Percentiles rank a stretch among this genome's conserved stretches.
These are phyloP conservation scores for Melanotaenia maccullochi DNA, from an alignment of 2,797 vertebrate genomes.

Conservation along the genomic window DNA sequence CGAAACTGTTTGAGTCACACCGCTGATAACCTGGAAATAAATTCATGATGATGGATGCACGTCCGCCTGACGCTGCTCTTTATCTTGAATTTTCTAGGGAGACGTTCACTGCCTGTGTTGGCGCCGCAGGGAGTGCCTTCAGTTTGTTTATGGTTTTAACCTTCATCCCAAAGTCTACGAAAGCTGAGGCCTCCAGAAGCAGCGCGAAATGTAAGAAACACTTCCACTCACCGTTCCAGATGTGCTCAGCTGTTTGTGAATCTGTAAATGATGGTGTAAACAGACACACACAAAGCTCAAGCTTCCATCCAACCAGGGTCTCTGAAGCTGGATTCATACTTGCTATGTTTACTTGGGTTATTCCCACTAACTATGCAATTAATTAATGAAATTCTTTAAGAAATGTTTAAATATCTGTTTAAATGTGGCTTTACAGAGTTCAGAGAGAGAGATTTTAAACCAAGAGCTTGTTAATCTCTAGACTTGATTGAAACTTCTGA, in stretches of 20 bases:
- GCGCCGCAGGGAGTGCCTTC: slow-evolving; percentile 80
- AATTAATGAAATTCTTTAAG: too few species aligned
- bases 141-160: slow-evolving; percentile 82
- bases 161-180: slow-evolving; percentile 88
- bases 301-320: background rate
- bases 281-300: background rate
- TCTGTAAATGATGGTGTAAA: background rate
- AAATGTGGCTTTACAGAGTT: too few species aligned
- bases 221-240: background rate
- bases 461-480: background rate
- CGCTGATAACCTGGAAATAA: background rate
- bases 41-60: background rate
- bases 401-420: too few species aligned
- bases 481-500: too few species aligned
- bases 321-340: too few species aligned
- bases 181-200: slow-evolving; percentile 58
- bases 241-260: slow-evolving; percentile 12
- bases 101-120: slow-evolving; percentile 79
- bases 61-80: background rate
- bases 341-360: too few species aligned
- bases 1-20: too few species aligned
- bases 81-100: slow-evolving; percentile 74
- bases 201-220: slow-evolving; percentile 75
- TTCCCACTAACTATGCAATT: too few species aligned
- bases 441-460: too few species aligned